These are phyloP conservation scores for Ypsolopha scabrella DNA, from an alignment of 2,888 invertebrate genomes.

Conservation along the genomic window DNA sequence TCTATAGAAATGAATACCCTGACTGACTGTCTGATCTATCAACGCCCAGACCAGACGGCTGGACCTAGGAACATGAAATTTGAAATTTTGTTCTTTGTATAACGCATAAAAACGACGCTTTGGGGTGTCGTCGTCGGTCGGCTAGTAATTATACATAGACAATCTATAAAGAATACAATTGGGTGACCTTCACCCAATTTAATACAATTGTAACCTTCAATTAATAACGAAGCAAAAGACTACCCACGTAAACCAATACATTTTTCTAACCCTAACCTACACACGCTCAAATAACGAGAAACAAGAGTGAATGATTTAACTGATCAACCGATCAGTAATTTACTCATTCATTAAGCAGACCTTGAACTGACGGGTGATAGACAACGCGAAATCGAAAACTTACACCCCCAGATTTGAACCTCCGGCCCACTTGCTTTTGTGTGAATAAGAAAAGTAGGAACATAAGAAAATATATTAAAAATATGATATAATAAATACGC, in stretches of 20 bases:
- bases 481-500: too few relatives aligned
- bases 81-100: too few relatives aligned
- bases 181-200: neutral
- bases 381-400: conserved; percentile 23
- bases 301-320: conserved; percentile 21
- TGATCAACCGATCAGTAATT: conserved; percentile 10
- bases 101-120: too few relatives aligned
- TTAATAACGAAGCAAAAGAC: neutral
- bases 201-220: neutral
- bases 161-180: too few relatives aligned
- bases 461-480: too few relatives aligned
- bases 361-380: conserved; percentile 23
- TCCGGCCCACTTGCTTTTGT: conserved; percentile 13
- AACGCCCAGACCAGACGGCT: too few relatives aligned
- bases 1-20: too few relatives aligned
- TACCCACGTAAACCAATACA: neutral
- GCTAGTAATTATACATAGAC: too few relatives aligned
- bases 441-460: neutral
- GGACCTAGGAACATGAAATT: too few relatives aligned
- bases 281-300: conserved; percentile 8
- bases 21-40: too few relatives aligned
- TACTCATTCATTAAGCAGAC: conserved; percentile 19
- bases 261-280: neutral
- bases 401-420: conserved; percentile 30
- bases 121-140: too few relatives aligned